A percentile compares a stretch with the other conserved stretches of the same genome.
Evolutionary conservation across 1,140 invertebrate genomes (phyloP).

Genomic region (Bombus sibiricus): DNA sequence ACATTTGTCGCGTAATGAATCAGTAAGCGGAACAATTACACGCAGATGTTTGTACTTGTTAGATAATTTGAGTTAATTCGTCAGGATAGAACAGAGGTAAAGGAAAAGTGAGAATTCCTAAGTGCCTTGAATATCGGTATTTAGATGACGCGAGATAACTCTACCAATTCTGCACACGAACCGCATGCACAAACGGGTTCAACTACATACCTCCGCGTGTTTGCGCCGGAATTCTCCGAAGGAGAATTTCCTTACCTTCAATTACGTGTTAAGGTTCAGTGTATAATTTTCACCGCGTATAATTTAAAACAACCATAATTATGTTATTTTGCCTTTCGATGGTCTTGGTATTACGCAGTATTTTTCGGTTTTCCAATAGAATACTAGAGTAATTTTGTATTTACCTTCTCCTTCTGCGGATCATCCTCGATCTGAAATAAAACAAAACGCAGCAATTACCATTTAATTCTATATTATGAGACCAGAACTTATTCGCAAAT

Average conservation of each 20-base stretch:
- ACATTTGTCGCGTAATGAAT: neutral
- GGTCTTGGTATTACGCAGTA: neutral
- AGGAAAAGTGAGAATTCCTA: neutral
- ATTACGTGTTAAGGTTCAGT: neutral
- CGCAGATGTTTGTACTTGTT: neutral
- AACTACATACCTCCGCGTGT: neutral
- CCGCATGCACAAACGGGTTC: conserved; percentile 7
- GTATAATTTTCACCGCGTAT: neutral
- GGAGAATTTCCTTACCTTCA: neutral
- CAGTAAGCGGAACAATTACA: neutral
- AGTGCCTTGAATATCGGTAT: conserved; percentile 48
- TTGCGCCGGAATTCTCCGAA: neutral
- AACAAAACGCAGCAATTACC: neutral
- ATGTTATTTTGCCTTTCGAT: neutral
- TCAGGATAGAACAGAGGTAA: too few relatives aligned
- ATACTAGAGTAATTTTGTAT: neutral
- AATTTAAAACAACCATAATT: neutral
- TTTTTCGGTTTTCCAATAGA: neutral
- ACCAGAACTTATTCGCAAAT: neutral
- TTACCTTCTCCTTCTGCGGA: conserved; percentile 38
- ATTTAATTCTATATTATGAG: neutral
- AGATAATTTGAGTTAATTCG: neutral
- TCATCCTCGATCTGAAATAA: conserved; percentile 45
- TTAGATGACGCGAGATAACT: conserved; percentile 42
- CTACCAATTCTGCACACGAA: conserved; percentile 8